Base-by-base conservation (phyloP, 2,797 vertebrate genomes). In the Coreius guichenoti region DNA sequence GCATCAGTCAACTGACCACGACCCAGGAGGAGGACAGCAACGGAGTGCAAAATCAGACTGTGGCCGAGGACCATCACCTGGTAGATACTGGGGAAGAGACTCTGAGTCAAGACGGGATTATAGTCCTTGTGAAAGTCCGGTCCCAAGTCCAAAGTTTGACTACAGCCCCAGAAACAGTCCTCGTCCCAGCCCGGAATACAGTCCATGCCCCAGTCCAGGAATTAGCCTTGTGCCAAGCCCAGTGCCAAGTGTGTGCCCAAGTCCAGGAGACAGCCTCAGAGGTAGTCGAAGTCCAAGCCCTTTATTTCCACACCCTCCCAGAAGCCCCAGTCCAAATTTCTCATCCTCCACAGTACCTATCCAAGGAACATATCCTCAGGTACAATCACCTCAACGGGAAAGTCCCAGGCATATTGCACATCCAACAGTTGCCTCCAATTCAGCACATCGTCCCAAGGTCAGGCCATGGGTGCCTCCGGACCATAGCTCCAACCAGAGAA, bases 61-160 rank as follows among this genome's bases (percentile, higher is more conserved):
- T 31, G 91, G 93, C 72, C 88, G 90, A 88, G 91, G 93, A 82
- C 94, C 93, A 19, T 96, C 95, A 79, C 94, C 95, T 70, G 93
- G 92, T 82, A 90, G 92, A 85, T 93, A 90, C 83, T 96, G 94
- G 95, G 92, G 93, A 88, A 43, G 90, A 4, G 90, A 93, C 86
- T 96, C 96, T 75, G 89, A 88, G 65, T 93, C 93, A 0, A 95
- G 93, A 84, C 96, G 93, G 61, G 89, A 93, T 88, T 96, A 96
- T 87, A 93, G 94, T 65, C 43, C 95, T 3, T 88, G 89, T 80
- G 94, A 95, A 82, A 95, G 93, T 84, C 95, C 94, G 3, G 93
- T 95, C 74, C 94, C 93, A 56, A 95, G 94, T 91, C 95, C 95
- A 13, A 94, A 91, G 81, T 95, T 96, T 83, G 93, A 91, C 83